These are phyloP conservation scores for Macrotis lagotis DNA, from an alignment of 2,113 vertebrate species.

Conservation along the genomic window DNA sequence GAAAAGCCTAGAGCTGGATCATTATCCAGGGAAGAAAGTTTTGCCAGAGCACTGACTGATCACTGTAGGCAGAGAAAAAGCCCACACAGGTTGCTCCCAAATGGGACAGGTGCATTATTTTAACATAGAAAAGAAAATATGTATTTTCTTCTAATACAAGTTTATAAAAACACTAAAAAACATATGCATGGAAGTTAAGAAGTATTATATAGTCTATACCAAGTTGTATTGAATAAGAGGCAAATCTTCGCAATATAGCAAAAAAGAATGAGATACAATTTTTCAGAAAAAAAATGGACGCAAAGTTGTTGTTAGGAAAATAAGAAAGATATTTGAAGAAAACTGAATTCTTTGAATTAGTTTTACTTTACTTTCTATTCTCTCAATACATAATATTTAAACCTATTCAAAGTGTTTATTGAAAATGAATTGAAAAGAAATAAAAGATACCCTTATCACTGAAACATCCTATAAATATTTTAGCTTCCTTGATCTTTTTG, in stretches of 20 bases:
- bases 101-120: background rate
- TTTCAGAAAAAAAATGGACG: conserved; percentile 59
- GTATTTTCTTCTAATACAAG: background rate
- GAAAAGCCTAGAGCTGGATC: background rate
- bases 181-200: conserved; percentile 41
- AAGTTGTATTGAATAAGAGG: conserved; percentile 35
- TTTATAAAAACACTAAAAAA: conserved; percentile 3
- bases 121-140: background rate
- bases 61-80: background rate
- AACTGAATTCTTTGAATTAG: background rate
- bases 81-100: background rate
- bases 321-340: background rate
- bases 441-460: background rate
- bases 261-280: conserved; percentile 50
- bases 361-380: background rate
- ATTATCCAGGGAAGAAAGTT: background rate
- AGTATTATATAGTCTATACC: conserved; percentile 50
- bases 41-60: background rate
- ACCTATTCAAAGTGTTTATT: background rate
- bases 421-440: background rate
- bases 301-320: conserved; percentile 74
- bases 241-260: conserved; percentile 59
- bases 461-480: background rate
- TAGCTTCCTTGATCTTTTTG: background rate
- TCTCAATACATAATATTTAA: background rate